Evolutionary conservation across 2,888 invertebrate species (phyloP).

Genomic region (Microdon myrmicae): DNA sequence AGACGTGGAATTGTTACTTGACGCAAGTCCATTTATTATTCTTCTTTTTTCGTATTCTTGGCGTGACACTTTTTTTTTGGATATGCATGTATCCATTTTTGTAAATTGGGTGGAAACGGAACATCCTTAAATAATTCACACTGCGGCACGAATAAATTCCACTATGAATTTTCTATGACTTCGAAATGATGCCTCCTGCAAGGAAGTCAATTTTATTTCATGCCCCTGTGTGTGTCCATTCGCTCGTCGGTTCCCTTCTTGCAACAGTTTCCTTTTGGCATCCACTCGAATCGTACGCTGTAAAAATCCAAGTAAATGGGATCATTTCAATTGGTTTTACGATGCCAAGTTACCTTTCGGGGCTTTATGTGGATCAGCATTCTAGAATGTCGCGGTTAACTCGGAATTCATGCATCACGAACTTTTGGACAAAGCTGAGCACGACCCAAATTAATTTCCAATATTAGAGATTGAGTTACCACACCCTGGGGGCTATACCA

Average conservation of each 20-base stretch:
- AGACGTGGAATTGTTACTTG: too few species aligned
- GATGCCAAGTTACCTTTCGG: conserved; percentile 17
- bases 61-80: too few species aligned
- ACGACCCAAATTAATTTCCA: conserved; percentile 38
- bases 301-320: conserved; percentile 41
- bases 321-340: conserved; percentile 37
- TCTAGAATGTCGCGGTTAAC: conserved; percentile 19
- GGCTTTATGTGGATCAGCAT: background rate
- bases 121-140: conserved; percentile 23
- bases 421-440: conserved; percentile 13
- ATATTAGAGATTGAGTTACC: conserved; percentile 42
- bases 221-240: too few species aligned
- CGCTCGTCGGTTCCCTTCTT: background rate
- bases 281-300: conserved; percentile 4
- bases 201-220: conserved; percentile 14
- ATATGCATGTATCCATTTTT: too few species aligned
- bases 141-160: conserved; percentile 25
- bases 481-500: conserved; percentile 16
- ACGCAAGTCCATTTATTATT: too few species aligned
- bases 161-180: conserved; percentile 28
- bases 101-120: conserved; percentile 30
- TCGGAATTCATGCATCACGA: conserved; percentile 32
- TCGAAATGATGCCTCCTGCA: conserved; percentile 18
- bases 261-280: background rate
- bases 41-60: too few species aligned